Evolutionary conservation across 2,797 vertebrate species (phyloP).

Genomic region (Gymnopithys bicolor): DNA sequence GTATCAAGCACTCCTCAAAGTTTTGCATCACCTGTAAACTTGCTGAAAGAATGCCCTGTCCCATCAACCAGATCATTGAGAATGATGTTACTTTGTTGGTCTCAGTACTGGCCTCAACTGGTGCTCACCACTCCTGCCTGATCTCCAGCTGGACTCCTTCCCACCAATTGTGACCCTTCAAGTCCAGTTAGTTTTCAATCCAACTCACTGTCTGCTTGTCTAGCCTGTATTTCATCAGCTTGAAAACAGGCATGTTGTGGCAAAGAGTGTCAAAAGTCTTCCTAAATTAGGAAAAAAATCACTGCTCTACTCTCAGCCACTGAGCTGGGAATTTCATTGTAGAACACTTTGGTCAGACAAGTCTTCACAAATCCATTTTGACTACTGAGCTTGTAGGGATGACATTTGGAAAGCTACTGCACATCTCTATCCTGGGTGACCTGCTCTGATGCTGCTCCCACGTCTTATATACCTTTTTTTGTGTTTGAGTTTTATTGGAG

Average conservation of each 20-base stretch:
- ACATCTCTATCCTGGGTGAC: background rate
- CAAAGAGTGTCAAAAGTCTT: background rate
- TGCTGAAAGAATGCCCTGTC: background rate
- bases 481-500: background rate
- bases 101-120: background rate
- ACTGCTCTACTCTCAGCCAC: background rate
- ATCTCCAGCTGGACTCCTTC: background rate
- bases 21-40: background rate
- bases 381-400: background rate
- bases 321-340: background rate
- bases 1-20: background rate
- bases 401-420: background rate
- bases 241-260: background rate
- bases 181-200: background rate
- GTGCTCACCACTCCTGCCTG: fast-evolving
- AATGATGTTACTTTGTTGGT: background rate
- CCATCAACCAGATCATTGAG: background rate
- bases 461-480: background rate
- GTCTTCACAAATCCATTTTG: background rate
- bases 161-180: fast-evolving
- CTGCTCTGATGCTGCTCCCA: background rate
- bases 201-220: background rate
- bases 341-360: background rate
- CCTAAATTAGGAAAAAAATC: background rate
- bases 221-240: background rate